phyloP scores from a whole-genome alignment of 2,888 invertebrate genomes.

The Pseudoips prasinana region DNA sequence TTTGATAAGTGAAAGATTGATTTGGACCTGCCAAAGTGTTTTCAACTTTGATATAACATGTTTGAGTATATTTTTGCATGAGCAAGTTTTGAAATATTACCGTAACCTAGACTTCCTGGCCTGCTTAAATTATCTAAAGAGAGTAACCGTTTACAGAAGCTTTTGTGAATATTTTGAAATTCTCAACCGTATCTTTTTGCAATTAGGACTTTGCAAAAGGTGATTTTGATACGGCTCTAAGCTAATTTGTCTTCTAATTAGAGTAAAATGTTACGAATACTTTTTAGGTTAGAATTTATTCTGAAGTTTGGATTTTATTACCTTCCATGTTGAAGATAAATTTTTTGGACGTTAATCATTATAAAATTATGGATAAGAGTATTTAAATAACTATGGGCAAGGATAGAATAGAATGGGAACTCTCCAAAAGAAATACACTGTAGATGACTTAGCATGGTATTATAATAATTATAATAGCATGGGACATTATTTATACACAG shows the following conservation, averaged over 20 bases:
- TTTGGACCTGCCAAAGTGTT: conserved; percentile 9
- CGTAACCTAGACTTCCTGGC: conserved; percentile 24
- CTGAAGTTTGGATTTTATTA: too few species aligned
- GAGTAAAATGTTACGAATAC: not conserved
- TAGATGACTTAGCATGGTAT: too few species aligned
- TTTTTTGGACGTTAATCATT: too few species aligned
- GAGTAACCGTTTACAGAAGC: conserved; percentile 32
- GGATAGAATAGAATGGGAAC: too few species aligned
- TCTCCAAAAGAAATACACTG: too few species aligned
- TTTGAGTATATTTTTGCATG: conserved; percentile 19
- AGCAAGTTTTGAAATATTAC: conserved; percentile 10
- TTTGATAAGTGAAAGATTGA: conserved; percentile 28
- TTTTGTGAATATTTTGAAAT: conserved; percentile 41
- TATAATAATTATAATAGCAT: too few species aligned
- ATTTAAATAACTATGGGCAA: too few species aligned
- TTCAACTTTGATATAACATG: conserved; percentile 2
- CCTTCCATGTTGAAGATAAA: too few species aligned
- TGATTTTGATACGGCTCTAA: conserved; percentile 16
- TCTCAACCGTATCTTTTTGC: conserved; percentile 34
- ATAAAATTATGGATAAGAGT: too few species aligned
- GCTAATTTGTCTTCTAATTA: conserved; percentile 18
- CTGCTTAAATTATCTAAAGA: conserved; percentile 35
- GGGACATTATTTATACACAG: too few species aligned
- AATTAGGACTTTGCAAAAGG: conserved; percentile 21
- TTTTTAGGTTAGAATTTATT: too few species aligned